Evolutionary conservation across 2,888 invertebrate species (phyloP).

Genomic region (Aromia moschata): DNA sequence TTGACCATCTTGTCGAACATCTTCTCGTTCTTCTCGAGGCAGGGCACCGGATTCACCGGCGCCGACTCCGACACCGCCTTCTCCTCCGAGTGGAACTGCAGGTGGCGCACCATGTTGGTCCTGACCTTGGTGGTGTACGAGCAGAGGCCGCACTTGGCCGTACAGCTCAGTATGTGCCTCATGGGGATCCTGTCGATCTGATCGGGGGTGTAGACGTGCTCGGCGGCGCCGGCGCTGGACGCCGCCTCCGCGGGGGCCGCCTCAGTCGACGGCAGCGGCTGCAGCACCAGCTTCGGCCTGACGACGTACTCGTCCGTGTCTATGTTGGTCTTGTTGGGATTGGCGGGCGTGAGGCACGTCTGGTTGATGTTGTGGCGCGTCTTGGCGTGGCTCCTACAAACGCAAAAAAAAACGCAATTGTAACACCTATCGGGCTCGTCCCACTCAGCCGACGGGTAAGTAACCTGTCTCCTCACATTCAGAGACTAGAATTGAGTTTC

Average conservation of each 20-base stretch:
- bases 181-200: slow-evolving; percentile 74
- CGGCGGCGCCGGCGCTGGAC: slow-evolving; percentile 10
- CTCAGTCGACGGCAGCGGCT: slow-evolving; percentile 25
- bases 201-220: slow-evolving; percentile 64
- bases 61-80: slow-evolving; percentile 71
- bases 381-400: slow-evolving; percentile 64
- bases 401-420: slow-evolving; percentile 9
- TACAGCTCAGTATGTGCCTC: slow-evolving; percentile 70
- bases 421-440: no score
- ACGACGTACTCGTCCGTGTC: slow-evolving; percentile 65
- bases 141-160: slow-evolving; percentile 66
- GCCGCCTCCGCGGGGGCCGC: slow-evolving; percentile 21
- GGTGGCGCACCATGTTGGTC: slow-evolving; percentile 76
- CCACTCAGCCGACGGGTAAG: no score
- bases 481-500: background rate
- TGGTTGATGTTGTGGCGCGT: slow-evolving; percentile 63
- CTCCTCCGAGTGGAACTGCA: slow-evolving; percentile 72
- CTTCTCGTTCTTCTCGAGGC: slow-evolving; percentile 77
- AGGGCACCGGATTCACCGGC: slow-evolving; percentile 85
- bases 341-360: slow-evolving; percentile 62
- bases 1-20: slow-evolving; percentile 90
- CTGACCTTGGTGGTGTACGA: slow-evolving; percentile 73
- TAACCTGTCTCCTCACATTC: no score
- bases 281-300: slow-evolving; percentile 54
- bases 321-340: slow-evolving; percentile 62